phyloP scores from a whole-genome alignment of 2,797 vertebrate species.

The Platalea minor region DNA sequence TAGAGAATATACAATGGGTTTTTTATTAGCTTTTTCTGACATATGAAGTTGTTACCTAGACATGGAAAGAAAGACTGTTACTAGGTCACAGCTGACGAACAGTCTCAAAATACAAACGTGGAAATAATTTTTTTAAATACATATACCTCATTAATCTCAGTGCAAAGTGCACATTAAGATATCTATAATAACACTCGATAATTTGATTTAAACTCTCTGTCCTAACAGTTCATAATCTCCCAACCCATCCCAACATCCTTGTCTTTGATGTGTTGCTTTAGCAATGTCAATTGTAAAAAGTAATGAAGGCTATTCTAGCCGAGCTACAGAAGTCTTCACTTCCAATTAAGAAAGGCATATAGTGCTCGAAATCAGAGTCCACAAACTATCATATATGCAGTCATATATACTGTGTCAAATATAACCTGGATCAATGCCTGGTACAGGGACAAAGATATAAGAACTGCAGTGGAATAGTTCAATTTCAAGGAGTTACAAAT shows the following conservation, averaged over 20 bases:
- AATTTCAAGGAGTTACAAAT: neutral
- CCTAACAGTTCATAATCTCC: neutral
- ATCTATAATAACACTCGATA: neutral
- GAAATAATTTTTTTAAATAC: neutral
- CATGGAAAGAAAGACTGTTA: neutral
- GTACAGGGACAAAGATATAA: neutral
- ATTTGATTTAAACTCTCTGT: neutral
- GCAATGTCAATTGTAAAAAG: neutral
- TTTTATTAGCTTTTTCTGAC: neutral
- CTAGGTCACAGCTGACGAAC: neutral
- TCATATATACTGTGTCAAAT: neutral
- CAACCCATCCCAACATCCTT: neutral
- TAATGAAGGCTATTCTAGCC: neutral
- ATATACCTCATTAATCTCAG: neutral
- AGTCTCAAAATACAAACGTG: neutral
- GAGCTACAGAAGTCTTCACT: neutral
- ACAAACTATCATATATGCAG: neutral
- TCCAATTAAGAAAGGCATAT: neutral
- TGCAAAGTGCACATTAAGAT: neutral
- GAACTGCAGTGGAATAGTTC: neutral
- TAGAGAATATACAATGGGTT: rapidly evolving
- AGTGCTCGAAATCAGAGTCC: neutral
- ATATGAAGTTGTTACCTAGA: neutral
- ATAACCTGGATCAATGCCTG: neutral
- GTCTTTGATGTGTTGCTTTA: neutral